Evolutionary conservation across 2,888 invertebrate genomes (phyloP), one percentile per base, ranked within the genome.

Genomic region (Lucinisca nassula): DNA sequence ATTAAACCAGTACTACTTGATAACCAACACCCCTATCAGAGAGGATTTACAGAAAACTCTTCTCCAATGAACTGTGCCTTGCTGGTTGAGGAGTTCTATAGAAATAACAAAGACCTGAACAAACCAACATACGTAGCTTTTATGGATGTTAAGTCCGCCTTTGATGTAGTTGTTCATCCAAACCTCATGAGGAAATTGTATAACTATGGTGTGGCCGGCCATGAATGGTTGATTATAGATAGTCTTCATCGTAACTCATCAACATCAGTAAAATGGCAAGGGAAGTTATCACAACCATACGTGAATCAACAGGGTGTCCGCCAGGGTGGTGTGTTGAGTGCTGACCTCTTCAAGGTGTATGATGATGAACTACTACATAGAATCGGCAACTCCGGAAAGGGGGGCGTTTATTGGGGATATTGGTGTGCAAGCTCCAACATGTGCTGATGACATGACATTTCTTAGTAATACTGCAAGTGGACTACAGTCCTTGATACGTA

Each of bases 241-340:
- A 27, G 61, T 61, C 30, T 40, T 37, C 73, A 73, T 12, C 37
- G n/a, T 37, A 37, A 21, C 6, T 73, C 73, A 37, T 10, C 6
- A 73, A 73, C 73, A 37, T 8, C 73, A 10, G 38, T 73, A 4
- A 73, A 38, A 27, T 38, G 73, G 73, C 49, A 30, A 70, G 30
- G 24, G 12, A 1, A 45, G 4, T 3, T 58, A 67, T 38, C 27
- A 1, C 24, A 6, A 61, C 10, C 32, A 17, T 38, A 51, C 24
- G 55, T 55, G 51, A 77, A 83, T 77, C 35, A 76, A 77, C 58
- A 83, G 32, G 45, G 70, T 73, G 35, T 76, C 37, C 30, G 45
- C 14, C 73, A 83, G 73, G 17, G 78, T 45, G 58, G 78, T 70
- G 30, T 78, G 27, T 35, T 83, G 32, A 24, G 38, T 27, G 40